Evolutionary conservation across 2,113 vertebrate species (phyloP).

Genomic region (Heliornis fulica): DNA sequence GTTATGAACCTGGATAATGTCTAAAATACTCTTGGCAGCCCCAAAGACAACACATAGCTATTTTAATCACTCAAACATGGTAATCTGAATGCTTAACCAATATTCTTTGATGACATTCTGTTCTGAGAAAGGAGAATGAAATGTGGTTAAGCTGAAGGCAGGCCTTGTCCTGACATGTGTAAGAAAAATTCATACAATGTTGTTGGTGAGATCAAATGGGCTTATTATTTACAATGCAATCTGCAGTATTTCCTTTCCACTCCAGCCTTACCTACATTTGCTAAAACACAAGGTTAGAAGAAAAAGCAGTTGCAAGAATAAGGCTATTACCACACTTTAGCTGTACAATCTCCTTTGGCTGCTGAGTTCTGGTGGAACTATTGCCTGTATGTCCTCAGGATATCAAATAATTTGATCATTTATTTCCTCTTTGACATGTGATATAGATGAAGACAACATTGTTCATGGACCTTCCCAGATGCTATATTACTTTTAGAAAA

Average conservation of each 20-base stretch:
- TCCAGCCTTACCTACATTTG: background rate
- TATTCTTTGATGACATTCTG: background rate
- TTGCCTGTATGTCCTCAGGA: background rate
- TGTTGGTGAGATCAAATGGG: background rate
- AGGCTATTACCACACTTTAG: background rate
- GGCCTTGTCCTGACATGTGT: background rate
- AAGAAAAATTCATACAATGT: background rate
- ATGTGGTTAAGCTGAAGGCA: background rate
- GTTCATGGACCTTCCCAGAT: background rate
- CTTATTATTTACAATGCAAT: background rate
- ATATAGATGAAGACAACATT: background rate
- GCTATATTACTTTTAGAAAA: background rate
- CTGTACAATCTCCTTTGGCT: background rate
- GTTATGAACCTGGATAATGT: background rate
- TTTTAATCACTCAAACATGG: background rate
- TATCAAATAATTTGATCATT: background rate
- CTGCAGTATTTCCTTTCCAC: background rate
- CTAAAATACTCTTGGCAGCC: background rate
- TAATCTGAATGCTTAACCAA: background rate
- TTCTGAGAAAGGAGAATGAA: background rate
- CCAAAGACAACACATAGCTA: background rate
- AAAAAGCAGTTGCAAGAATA: background rate
- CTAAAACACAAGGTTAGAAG: background rate
- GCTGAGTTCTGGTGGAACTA: background rate
- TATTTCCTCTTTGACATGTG: background rate